Conservation (phyloP, 2,797 vertebrate genomes). For the Avahi laniger region DNA sequence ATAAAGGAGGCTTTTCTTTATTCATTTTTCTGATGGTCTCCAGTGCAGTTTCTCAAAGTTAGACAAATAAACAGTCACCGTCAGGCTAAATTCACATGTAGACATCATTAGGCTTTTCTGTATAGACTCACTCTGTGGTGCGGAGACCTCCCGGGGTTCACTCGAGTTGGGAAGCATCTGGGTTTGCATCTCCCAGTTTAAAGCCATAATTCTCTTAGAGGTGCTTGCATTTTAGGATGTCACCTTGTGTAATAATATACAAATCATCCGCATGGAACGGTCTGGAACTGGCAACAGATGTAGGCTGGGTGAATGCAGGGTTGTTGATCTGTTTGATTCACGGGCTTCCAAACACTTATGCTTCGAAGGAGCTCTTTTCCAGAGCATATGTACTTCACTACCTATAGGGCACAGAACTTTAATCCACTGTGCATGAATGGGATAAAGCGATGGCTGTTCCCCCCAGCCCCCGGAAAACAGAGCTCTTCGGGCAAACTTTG, state of each 20-base stretch:
- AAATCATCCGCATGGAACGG: not conserved
- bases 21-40: slow-evolving; percentile 29
- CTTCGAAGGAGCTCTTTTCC: not conserved
- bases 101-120: not conserved
- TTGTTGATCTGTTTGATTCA: not conserved
- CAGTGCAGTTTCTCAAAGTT: slow-evolving; percentile 25
- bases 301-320: not conserved
- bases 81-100: not conserved
- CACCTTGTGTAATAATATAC: not conserved
- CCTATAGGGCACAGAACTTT: not conserved
- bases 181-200: not conserved
- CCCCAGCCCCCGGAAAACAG: not conserved
- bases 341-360: not conserved
- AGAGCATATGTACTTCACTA: not conserved
- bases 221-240: not conserved
- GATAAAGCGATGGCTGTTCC: not conserved
- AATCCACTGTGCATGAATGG: not conserved
- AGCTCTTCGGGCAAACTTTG: not conserved
- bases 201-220: not conserved
- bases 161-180: not conserved
- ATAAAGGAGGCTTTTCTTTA: slow-evolving; percentile 18
- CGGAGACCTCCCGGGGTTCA: not conserved
- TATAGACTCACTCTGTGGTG: not conserved
- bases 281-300: not conserved
- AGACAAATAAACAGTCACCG: slow-evolving; percentile 46